Base-by-base conservation (phyloP, 2,888 invertebrate genomes). In the Polylopha cassiicola region DNA sequence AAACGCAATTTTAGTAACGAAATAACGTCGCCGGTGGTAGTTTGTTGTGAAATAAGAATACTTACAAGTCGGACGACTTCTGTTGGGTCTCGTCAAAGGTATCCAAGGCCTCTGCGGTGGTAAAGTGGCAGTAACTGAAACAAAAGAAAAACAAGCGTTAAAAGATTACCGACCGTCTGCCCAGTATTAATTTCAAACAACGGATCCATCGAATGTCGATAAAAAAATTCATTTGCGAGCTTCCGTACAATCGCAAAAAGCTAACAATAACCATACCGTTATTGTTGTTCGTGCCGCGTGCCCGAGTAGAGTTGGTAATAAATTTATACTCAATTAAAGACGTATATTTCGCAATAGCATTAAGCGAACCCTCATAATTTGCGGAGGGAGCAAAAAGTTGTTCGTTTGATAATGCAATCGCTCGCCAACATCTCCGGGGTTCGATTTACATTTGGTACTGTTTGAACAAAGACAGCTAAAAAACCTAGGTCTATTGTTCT, bases 31-130 rank as follows among this genome's bases (percentile, higher is more conserved):
- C 10, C 20, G 31, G 28, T 14, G 9, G 18, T 17, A 8, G n/a
- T 5, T 22, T 7, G 4, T 23, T n/a, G 21, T 17, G 24, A n/a
- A n/a, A n/a, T 32, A 23, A n/a, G 10, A 32, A 38, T 66, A 92
- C 94, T 94, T 88, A 96, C 96, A 96, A 72, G 95, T 92, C 58
- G 97, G 95, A 82, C 94, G 90, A 69, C 91, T 91, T 80, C 93
- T 90, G 75, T 95, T 93, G 48, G 97, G 96, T 79, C 95, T 90
- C 46, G 95, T 93, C 65, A 97, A 87, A 47, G 95, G 95, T 73
- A 97, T 94, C 98, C 98, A 98, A 69, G 97, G 97, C 81, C 98
- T 89, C 77, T 95, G 94, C 54, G 97, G 97, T 58, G 97, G 97
- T 74, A 91, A 89, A 55, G 93, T 91, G 63, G 94, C 92, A 65